Conservation (phyloP, 92 coral and sea anemone genomes). For the Phymanthus crucifer region DNA sequence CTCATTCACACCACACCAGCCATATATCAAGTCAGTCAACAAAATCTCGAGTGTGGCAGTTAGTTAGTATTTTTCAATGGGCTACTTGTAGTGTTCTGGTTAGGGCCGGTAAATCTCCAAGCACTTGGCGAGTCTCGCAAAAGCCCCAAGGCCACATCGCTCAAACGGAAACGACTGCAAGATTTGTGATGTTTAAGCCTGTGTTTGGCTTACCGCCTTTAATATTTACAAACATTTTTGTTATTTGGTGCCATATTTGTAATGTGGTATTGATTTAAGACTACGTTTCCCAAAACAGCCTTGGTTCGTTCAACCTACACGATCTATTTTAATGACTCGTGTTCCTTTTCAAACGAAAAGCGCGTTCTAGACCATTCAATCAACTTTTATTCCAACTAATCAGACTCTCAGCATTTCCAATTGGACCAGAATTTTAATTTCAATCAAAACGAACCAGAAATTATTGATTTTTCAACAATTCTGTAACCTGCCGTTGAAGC, state of each 20-base stretch:
- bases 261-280: constrained; percentile 28
- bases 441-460: background rate
- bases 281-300: constrained; percentile 38
- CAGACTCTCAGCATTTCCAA: background rate
- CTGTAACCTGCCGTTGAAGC: background rate
- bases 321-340: background rate
- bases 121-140: constrained; percentile 8
- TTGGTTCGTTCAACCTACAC: background rate
- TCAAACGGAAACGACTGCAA: constrained; percentile 10
- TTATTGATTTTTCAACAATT: background rate
- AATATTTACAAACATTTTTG: constrained; percentile 38
- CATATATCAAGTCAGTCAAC: constrained; percentile 15
- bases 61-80: constrained; percentile 7
- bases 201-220: constrained; percentile 33
- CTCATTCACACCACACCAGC: constrained; percentile 11
- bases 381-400: background rate
- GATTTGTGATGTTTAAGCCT: constrained; percentile 9
- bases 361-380: background rate
- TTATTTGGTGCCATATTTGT: constrained; percentile 48
- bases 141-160: constrained; percentile 26
- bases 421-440: background rate
- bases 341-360: background rate
- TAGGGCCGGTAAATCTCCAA: constrained; percentile 24
- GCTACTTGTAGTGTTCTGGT: constrained; percentile 13
- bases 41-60: constrained; percentile 2